Conservation (phyloP, 2,113 vertebrate species). For the Sorex fumeus region DNA sequence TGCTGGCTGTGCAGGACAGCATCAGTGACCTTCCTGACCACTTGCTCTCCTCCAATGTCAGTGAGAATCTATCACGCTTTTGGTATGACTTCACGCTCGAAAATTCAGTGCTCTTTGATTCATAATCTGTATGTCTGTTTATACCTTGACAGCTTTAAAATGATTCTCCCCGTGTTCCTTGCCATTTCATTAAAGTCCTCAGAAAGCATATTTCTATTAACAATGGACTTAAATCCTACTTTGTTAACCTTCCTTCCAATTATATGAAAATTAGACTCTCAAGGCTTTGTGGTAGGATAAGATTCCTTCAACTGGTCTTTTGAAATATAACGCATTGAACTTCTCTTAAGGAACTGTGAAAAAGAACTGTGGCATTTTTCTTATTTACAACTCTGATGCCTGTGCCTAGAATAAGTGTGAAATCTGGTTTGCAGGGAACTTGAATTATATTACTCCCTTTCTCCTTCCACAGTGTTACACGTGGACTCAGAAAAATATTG, state of each 20-base stretch:
- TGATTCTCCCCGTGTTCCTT: slow-evolving; percentile 32
- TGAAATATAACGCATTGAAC: neutral
- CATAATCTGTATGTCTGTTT: slow-evolving; percentile 77
- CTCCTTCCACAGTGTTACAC: slow-evolving; percentile 7
- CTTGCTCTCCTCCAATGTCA: slow-evolving; percentile 90
- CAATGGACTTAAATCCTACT: slow-evolving; percentile 25
- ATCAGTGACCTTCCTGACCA: slow-evolving; percentile 89
- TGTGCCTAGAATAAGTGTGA: neutral
- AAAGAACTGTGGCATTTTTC: neutral
- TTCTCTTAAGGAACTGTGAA: slow-evolving; percentile 40
- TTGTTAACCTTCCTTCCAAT: too few relatives aligned
- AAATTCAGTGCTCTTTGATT: slow-evolving; percentile 95
- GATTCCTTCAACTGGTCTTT: neutral
- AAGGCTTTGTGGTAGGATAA: neutral
- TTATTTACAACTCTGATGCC: neutral
- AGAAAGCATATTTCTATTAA: slow-evolving; percentile 47
- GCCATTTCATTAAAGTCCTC: slow-evolving; percentile 41
- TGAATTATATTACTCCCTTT: neutral
- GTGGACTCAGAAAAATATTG: slow-evolving; percentile 34
- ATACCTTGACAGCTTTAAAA: slow-evolving; percentile 66
- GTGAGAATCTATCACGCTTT: slow-evolving; percentile 93
- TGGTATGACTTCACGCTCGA: slow-evolving; percentile 98
- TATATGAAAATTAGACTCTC: slow-evolving; percentile 8
- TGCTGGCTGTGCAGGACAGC: slow-evolving; percentile 92
- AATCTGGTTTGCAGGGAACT: neutral